phyloP scores from a whole-genome alignment of 37 sponge, comb jelly and placozoan species.

The Eunapius fragilis region DNA sequence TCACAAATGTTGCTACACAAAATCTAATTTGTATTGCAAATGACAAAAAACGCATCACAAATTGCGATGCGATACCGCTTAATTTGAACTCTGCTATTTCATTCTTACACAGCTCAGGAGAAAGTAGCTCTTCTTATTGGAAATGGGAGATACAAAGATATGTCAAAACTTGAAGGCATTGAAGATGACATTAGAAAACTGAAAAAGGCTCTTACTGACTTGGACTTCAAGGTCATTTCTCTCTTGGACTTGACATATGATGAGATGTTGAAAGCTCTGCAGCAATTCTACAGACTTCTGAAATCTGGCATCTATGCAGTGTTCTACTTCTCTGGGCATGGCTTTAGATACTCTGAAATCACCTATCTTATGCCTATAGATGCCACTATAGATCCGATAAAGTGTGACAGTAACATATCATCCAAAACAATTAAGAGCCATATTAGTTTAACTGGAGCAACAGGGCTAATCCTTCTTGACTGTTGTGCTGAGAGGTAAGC shows the following conservation, averaged over 20 bases:
- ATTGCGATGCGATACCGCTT: background rate
- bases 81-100: background rate
- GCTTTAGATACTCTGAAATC: constrained; percentile 18
- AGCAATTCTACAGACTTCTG: constrained; percentile 15
- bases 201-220: background rate
- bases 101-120: constrained; percentile 36
- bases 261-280: constrained; percentile 40
- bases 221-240: constrained; percentile 8
- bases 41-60: no score
- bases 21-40: no score
- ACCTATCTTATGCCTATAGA: constrained; percentile 68
- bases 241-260: constrained; percentile 31
- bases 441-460: background rate
- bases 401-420: background rate
- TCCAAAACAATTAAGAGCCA: background rate
- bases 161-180: constrained; percentile 6
- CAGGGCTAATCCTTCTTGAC: background rate
- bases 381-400: background rate
- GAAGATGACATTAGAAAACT: constrained; percentile 19
- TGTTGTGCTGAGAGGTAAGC: background rate
- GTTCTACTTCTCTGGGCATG: constrained; percentile 77
- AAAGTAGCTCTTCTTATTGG: constrained; percentile 70
- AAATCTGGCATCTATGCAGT: constrained; percentile 46
- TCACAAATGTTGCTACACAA: no score
- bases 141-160: constrained; percentile 23